Conservation (phyloP, 2,113 vertebrate genomes). For the Pyrgilauda ruficollis region DNA sequence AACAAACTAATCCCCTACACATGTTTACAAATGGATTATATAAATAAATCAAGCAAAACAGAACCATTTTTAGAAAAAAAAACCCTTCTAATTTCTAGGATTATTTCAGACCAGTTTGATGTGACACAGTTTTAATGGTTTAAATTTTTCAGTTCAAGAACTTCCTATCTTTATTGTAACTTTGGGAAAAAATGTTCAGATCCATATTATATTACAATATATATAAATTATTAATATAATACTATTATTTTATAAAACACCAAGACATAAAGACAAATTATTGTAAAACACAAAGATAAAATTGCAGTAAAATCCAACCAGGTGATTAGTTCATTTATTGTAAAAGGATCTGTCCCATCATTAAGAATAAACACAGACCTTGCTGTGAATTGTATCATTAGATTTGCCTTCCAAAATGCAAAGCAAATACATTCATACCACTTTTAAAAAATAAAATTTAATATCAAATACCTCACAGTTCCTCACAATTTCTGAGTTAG, state of each 20-base stretch:
- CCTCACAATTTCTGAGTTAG: slow-evolving; percentile 84
- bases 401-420: neutral
- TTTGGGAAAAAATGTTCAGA: neutral
- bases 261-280: neutral
- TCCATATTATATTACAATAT: neutral
- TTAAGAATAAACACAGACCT: neutral
- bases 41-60: neutral
- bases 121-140: neutral
- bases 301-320: neutral
- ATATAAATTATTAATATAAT: neutral
- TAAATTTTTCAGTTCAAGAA: neutral
- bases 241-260: neutral
- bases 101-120: neutral
- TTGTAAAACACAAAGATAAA: neutral
- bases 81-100: neutral
- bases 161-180: neutral
- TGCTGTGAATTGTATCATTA: neutral
- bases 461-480: slow-evolving; percentile 83
- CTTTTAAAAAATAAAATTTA: neutral
- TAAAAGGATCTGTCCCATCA: neutral
- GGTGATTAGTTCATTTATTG: neutral
- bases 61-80: neutral
- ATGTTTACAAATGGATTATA: neutral
- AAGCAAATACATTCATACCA: neutral
- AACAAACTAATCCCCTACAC: neutral